Base-by-base conservation (phyloP, 2,888 invertebrate species). In the Tenthredo amoena region DNA sequence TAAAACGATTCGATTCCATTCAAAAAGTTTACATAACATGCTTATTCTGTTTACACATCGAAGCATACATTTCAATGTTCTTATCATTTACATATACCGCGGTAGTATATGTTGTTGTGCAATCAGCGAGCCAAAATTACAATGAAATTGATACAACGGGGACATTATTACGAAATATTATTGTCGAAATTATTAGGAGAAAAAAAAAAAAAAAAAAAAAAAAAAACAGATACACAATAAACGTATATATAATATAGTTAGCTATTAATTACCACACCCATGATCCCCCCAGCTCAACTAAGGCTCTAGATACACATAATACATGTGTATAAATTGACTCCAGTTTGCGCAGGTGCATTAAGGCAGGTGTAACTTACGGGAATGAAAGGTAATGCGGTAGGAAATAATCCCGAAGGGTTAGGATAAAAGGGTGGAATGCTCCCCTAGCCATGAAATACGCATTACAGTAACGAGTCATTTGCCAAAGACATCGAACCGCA, bases 1-100 rank as follows among this genome's bases (percentile, higher is more conserved):
- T 58, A 79, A 79, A 58, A n/a, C n/a, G 31, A 79, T 58, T 79
- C 34, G 55, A 31, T 37, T 37, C 21, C 58, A 79, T 79, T 79
- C n/a, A 43, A 79, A 55, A 26, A 21, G 34, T 55, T 79, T 34
- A 9, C 15, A 58, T 12, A 55, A 58, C 79, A 21, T 55, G 15
- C 50, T 58, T n/a, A 50, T 79, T 79, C 0, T 37, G 21, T 37
- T 55, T 50, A 31, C 55, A 50, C 79, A 12, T 31, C 34, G 55
- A 7, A 0, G n/a, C 47, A 31, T 37, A 40, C 62, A 62, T 55
- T 7, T 9, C 12, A 58, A 58, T 62, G 4, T 10, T 62, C 26
- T 62, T 26, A 26, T 62, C 12, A 12, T 26, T 26, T 26, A 2
- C 1, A 21, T 3, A 62, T 10, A 1, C 21, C 10, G 62, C n/a